These are phyloP conservation scores for Alcis repandata DNA, from an alignment of 2,888 invertebrate genomes.

Conservation along the genomic window DNA sequence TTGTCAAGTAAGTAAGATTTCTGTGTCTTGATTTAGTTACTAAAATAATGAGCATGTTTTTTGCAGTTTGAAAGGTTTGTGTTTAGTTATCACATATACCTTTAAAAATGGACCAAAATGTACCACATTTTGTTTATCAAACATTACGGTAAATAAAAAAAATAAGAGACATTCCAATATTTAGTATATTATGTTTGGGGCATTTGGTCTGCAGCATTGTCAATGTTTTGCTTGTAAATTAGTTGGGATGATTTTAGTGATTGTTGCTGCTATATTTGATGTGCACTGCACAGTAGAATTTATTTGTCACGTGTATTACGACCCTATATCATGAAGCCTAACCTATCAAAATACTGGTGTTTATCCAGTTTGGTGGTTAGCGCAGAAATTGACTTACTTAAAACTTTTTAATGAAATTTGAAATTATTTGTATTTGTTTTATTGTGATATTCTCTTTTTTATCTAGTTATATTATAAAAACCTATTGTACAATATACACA, in stretches of 20 bases:
- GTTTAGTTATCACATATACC: slow-evolving; percentile 37
- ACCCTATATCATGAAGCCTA: background rate
- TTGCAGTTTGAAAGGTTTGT: slow-evolving; percentile 57
- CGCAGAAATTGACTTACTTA: too few species aligned
- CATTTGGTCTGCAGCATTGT: slow-evolving; percentile 61
- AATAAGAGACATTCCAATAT: slow-evolving; percentile 19
- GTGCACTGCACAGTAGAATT: slow-evolving; percentile 55
- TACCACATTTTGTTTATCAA: slow-evolving; percentile 23
- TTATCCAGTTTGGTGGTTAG: too few species aligned
- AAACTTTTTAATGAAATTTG: too few species aligned
- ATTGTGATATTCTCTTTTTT: too few species aligned
- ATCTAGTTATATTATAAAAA: background rate
- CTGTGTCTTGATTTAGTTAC: slow-evolving; percentile 42
- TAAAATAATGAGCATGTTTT: slow-evolving; percentile 54
- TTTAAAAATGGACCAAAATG: slow-evolving; percentile 29
- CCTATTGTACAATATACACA: slow-evolving; percentile 9
- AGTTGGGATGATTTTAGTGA: slow-evolving; percentile 62
- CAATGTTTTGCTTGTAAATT: slow-evolving; percentile 60
- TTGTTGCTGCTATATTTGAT: slow-evolving; percentile 64
- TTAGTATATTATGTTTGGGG: slow-evolving; percentile 53
- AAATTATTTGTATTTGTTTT: too few species aligned
- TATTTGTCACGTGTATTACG: slow-evolving; percentile 60
- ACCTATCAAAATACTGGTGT: too few species aligned
- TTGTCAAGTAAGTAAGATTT: slow-evolving; percentile 90
- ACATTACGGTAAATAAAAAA: slow-evolving; percentile 1